Percentiles rank a stretch among this genome's conserved stretches.
phyloP scores from a whole-genome alignment of 2,888 invertebrate genomes.

The Eupithecia subfuscata region DNA sequence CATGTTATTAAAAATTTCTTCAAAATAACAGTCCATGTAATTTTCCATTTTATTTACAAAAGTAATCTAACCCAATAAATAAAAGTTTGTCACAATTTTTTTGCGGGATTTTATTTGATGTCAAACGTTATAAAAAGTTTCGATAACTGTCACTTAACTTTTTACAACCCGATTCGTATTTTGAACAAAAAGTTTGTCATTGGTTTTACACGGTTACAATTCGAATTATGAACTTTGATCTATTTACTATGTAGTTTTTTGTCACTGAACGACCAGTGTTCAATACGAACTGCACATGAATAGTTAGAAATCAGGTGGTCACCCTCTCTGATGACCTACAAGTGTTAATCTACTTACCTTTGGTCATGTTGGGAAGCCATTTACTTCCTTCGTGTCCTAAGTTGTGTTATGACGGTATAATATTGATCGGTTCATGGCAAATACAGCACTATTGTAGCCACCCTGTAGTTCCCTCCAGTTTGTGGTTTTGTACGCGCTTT shows the following conservation, averaged over 20 bases:
- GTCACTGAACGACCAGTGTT: constrained; percentile 20
- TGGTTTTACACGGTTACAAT: not conserved
- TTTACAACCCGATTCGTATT: constrained; percentile 1
- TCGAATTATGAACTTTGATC: not conserved
- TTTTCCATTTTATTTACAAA: constrained; percentile 80
- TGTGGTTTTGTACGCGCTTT: no score
- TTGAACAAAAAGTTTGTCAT: constrained; percentile 2
- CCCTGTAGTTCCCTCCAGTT: not conserved
- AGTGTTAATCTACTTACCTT: constrained; percentile 73
- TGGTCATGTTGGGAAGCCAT: constrained; percentile 65
- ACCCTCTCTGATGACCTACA: constrained; percentile 54
- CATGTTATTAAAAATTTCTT: constrained; percentile 88
- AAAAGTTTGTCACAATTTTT: not conserved
- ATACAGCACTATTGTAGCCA: not conserved
- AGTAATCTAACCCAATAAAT: not conserved
- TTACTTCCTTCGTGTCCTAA: constrained; percentile 36
- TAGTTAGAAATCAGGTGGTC: constrained; percentile 60
- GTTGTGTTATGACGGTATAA: constrained; percentile 1
- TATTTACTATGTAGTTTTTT: not conserved
- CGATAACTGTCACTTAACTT: not conserved
- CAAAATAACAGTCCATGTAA: constrained; percentile 91
- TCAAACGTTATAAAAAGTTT: constrained; percentile 17
- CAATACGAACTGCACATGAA: constrained; percentile 42
- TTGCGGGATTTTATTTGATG: constrained; percentile 3
- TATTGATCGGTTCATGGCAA: not conserved